A percentile compares a stretch with the other conserved stretches of the same genome.
Evolutionary conservation across 1,140 invertebrate species (phyloP).

Genomic region (Zaprionus tsacasi): DNA sequence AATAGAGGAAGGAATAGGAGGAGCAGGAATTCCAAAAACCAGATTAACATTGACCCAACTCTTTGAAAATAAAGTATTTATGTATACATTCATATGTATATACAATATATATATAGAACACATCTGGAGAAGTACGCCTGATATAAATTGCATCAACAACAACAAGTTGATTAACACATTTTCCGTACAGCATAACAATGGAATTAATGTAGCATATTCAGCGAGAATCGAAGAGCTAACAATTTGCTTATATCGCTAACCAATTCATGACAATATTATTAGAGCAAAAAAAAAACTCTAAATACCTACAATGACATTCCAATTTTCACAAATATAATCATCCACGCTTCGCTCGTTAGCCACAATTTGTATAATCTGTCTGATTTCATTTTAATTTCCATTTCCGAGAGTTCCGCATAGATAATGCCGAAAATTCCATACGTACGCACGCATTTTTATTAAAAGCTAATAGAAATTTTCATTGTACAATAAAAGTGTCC

Average conservation of each 20-base stretch:
- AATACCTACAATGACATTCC: slow-evolving; percentile 22
- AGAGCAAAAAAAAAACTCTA: slow-evolving; percentile 47
- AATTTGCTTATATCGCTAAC: slow-evolving; percentile 30
- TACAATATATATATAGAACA: neutral
- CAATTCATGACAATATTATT: slow-evolving; percentile 69
- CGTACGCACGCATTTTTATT: slow-evolving; percentile 1
- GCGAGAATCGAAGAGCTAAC: slow-evolving; percentile 23
- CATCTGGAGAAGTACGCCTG: neutral
- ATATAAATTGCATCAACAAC: slow-evolving; percentile 18
- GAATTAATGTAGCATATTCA: slow-evolving; percentile 14
- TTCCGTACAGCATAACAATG: neutral
- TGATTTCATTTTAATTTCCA: neutral
- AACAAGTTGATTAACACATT: slow-evolving; percentile 45
- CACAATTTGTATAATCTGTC: slow-evolving; percentile 1
- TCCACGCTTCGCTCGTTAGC: slow-evolving; percentile 33
- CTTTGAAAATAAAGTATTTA: neutral
- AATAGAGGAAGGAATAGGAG: too few relatives aligned
- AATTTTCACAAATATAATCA: slow-evolving; percentile 46
- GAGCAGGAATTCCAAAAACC: slow-evolving; percentile 9
- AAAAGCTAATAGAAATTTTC: slow-evolving; percentile 15
- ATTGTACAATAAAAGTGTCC: neutral
- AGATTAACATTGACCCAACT: slow-evolving; percentile 54
- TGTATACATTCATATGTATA: neutral
- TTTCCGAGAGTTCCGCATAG: slow-evolving; percentile 5
- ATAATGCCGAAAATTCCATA: neutral